phyloP scores from a whole-genome alignment of 2,888 invertebrate genomes.

The Stegophylla sp. region DNA sequence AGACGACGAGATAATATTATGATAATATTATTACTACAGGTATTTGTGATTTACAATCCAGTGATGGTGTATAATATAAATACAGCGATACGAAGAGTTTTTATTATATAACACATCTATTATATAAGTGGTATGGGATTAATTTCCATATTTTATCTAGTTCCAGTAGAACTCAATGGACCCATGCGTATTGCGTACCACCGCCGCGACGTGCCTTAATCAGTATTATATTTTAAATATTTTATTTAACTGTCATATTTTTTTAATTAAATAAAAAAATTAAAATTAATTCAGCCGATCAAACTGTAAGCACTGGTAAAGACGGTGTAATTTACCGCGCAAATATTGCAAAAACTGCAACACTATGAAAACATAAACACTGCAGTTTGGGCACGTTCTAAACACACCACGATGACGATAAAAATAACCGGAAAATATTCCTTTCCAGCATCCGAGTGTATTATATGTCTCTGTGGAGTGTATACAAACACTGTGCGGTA shows the following conservation, averaged over 20 bases:
- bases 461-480: neutral
- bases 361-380: neutral
- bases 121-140: conserved; percentile 34
- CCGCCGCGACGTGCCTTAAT: neutral
- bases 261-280: no score
- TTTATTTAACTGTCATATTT: no score
- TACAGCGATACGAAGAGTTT: neutral
- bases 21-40: no score
- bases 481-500: neutral
- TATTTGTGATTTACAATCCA: conserved; percentile 35
- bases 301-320: neutral
- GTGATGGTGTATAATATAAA: no score
- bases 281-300: no score
- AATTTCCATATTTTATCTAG: neutral
- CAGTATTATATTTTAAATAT: no score
- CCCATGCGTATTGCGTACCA: neutral
- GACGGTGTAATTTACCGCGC: neutral
- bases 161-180: neutral
- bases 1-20: neutral
- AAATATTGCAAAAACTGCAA: neutral
- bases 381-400: neutral
- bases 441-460: neutral
- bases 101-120: neutral
- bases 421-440: conserved; percentile 17
- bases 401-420: conserved; percentile 10